Evolutionary conservation across 2,797 vertebrate species (phyloP), one percentile per base, ranked within the genome.

Genomic region (Anomalospiza imberbis): DNA sequence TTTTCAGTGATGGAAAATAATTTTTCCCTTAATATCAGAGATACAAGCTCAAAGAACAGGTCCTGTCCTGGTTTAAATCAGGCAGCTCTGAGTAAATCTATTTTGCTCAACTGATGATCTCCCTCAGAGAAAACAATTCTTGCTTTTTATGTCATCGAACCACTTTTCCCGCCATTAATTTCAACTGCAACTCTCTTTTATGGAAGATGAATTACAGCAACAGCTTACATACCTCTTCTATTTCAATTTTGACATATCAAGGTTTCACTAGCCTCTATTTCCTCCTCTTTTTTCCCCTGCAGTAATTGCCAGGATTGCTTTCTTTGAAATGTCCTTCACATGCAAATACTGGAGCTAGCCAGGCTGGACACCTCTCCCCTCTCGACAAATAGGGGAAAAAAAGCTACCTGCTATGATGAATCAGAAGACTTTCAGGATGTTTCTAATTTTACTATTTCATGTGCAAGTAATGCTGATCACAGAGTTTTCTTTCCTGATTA

Each of bases 401-500:
- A 65, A 72, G 22, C 45, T 62, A 76, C 44, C 72, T 80, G 63
- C 66, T 60, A 88, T 0, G 10, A 88, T 45, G 48, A 93, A 94
- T 55, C 26, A 5, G 75, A 81, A 89, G 34, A 65, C 25, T 65
- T 94, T 26, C 55, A 21, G 60, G 65, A 12, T 5, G 3, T 53
- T 92, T 81, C 62, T 81, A 48, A 87, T 87, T 90, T 91, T 76
- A 92, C 75, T 60, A 77, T 81, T 44, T 76, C 53, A 53, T 45
- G 28, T 93, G 61, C 65, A 74, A 94, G 47, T 61, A 92, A 85
- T 28, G n/a, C 68, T 68, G 67, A 94, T 83, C 66, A 78, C 53
- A 95, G 85, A 36, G 22, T 89, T 81, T 94, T 89, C 57, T 85
- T 66, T 88, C 65, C 36, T 94, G 88, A 91, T 90, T 91, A 92